Evolutionary conservation across 2,888 invertebrate species (phyloP).

Genomic region (Andrena praecox): DNA sequence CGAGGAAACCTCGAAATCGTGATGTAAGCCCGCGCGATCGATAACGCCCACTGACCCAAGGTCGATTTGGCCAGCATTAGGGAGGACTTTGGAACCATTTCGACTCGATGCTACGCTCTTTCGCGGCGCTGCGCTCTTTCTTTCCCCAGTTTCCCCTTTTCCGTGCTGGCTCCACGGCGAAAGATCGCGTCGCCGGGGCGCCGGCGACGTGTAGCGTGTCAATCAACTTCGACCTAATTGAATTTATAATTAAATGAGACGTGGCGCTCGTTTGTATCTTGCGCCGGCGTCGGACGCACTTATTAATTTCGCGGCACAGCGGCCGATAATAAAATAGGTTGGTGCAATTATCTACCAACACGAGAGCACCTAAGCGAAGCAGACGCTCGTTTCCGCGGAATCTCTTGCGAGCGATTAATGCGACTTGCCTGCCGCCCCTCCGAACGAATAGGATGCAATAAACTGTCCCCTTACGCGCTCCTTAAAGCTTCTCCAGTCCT

Average conservation of each 20-base stretch:
- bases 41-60: no score
- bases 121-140: no score
- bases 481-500: neutral
- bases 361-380: neutral
- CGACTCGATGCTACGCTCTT: neutral
- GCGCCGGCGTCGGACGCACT: conserved; percentile 55
- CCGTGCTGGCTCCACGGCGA: neutral
- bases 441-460: neutral
- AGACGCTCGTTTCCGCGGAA: neutral
- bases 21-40: no score
- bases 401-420: neutral
- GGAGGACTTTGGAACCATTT: neutral
- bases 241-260: conserved; percentile 56
- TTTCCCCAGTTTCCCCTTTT: neutral
- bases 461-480: neutral
- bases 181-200: conserved; percentile 29
- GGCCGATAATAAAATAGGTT: conserved; percentile 60
- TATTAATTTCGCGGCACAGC: conserved; percentile 56
- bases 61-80: no score
- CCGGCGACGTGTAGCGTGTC: conserved; percentile 29
- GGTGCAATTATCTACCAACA: conserved; percentile 39
- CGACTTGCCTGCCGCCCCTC: neutral
- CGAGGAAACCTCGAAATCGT: neutral
- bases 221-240: conserved; percentile 65
- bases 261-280: conserved; percentile 48